phyloP scores from a whole-genome alignment of 2,113 vertebrate species.

The Paramisgurnus dabryanus region DNA sequence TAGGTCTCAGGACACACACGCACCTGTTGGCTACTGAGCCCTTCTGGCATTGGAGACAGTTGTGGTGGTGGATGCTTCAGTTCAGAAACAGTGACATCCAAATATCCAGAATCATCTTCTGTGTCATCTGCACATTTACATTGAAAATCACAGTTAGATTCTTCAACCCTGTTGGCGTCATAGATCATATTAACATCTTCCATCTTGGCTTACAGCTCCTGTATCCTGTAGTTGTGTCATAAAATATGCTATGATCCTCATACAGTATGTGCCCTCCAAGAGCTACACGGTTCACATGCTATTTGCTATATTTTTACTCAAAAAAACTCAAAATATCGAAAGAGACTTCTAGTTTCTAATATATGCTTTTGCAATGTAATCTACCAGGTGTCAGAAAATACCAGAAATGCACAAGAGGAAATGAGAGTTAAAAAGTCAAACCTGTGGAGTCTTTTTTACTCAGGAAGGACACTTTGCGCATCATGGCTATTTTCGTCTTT shows the following conservation, averaged over 20 bases:
- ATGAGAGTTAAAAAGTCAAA: slow-evolving; percentile 52
- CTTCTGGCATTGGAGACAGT: slow-evolving; percentile 82
- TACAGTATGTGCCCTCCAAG: neutral
- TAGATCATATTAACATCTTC: neutral
- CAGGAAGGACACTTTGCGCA: slow-evolving; percentile 83
- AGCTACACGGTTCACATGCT: neutral
- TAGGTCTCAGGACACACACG: slow-evolving; percentile 20
- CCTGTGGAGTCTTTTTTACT: slow-evolving; percentile 79
- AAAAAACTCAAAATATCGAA: neutral
- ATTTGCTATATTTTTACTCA: neutral
- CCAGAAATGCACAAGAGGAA: slow-evolving; percentile 14
- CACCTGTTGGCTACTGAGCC: slow-evolving; percentile 84
- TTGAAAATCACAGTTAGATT: neutral
- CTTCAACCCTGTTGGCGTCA: neutral
- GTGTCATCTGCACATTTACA: slow-evolving; percentile 73
- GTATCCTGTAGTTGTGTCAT: neutral
- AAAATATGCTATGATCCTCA: neutral
- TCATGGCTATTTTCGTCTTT: slow-evolving; percentile 83
- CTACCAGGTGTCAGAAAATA: slow-evolving; percentile 13
- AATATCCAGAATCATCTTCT: slow-evolving; percentile 81
- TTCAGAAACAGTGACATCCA: slow-evolving; percentile 80
- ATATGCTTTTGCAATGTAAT: slow-evolving; percentile 9
- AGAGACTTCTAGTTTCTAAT: neutral
- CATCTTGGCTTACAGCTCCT: slow-evolving; percentile 1
- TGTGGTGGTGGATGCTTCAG: slow-evolving; percentile 77